Evolutionary conservation across 2,113 vertebrate genomes (phyloP), one percentile per base, ranked within the genome.

Genomic region (Anarrhichthys ocellatus): DNA sequence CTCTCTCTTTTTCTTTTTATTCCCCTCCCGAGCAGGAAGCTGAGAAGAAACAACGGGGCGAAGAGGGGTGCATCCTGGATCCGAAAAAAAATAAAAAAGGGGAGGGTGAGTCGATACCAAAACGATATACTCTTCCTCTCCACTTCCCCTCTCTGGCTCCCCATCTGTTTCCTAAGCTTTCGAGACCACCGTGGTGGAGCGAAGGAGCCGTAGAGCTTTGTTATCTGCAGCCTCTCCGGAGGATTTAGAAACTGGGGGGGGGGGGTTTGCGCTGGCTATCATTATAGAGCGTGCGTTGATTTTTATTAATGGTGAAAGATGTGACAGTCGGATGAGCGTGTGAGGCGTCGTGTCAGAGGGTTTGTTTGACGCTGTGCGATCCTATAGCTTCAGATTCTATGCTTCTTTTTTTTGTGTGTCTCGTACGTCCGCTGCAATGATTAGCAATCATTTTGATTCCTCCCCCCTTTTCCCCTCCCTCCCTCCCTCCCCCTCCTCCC

Each of bases 31-130:
- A 93, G 90, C 90, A 93, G 93, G 87, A 90, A 76, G 85, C 76
- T 59, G 9, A 17, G 82, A 68, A 65, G 85, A 80, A 3, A 70
- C 69, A 69, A 42, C 73, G 50, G 81, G 83, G 58, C 24, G 65
- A 48, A 18, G 48, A 34, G 32, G 61, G 82, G 85, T 32, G 78
- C 87, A 84, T 84, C 80, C 85, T 70, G 88, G 76, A 90, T 85
- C 86, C 76, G 15, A 81, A 87, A 6, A 52, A 22, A 48, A 6
- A 48, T 5, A 15, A 17, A 18, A 6, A 22, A 14, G 77, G 81
- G 89, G 88, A 82, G 91, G 93, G 92, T 93, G 89, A 93, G 93
- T 92, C 76, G 70, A 88, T 85, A 81, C 76, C 32, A 32, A 76
- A 62, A 48, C 76, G 40, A 74, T 32, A 77, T 40, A 50, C 80